Conservation (phyloP, 2,113 vertebrate genomes). For the Oryzias javanicus region DNA sequence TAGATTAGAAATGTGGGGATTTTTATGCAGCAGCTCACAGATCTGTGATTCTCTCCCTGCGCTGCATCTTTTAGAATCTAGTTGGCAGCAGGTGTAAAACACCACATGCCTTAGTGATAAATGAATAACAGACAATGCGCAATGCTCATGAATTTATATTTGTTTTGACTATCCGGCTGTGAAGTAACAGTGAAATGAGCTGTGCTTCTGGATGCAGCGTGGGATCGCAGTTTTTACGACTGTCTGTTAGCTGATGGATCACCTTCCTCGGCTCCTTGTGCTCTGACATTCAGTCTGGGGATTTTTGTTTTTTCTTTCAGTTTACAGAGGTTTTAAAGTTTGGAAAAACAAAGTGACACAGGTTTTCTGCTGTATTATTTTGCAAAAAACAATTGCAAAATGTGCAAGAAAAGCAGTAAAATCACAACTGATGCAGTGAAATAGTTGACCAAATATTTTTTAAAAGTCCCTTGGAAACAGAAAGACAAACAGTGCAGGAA, state of each 20-base stretch:
- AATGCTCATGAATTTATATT: conserved; percentile 8
- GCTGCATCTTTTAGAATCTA: conserved; percentile 8
- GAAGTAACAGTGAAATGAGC: neutral
- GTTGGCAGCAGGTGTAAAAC: conserved; percentile 16
- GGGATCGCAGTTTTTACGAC: neutral
- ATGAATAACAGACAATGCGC: conserved; percentile 7
- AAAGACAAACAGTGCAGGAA: too few species aligned
- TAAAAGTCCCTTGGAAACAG: too few species aligned
- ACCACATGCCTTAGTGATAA: conserved; percentile 15
- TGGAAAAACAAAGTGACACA: too few species aligned
- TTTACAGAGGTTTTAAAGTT: too few species aligned
- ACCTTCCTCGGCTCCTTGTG: neutral
- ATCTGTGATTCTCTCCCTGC: conserved; percentile 3
- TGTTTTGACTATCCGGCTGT: neutral
- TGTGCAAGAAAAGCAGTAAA: too few species aligned
- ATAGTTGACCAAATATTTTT: too few species aligned
- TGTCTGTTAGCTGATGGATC: neutral
- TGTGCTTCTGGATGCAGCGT: neutral
- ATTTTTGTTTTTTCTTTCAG: too few species aligned
- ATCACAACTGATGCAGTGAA: too few species aligned
- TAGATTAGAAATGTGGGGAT: neutral
- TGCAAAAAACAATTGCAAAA: too few species aligned
- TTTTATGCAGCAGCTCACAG: conserved; percentile 17
- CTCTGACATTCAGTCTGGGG: neutral
- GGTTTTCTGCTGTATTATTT: too few species aligned